A percentile compares a stretch with the other conserved stretches of the same genome.
These are phyloP conservation scores for Whitmania pigra DNA, from an alignment of 1,140 invertebrate species.

Conservation along the genomic window DNA sequence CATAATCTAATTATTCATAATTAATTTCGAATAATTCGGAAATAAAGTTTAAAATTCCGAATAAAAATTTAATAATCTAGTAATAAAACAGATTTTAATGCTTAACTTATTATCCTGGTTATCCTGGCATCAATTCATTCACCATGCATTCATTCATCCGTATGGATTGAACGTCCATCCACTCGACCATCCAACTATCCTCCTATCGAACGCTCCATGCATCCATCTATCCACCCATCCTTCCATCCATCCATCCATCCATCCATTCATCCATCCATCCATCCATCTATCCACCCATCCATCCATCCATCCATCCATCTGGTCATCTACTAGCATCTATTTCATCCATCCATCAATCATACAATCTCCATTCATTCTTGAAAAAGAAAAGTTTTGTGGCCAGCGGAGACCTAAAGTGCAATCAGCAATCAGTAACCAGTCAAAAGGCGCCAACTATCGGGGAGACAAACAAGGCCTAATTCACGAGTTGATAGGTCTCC, in stretches of 20 bases:
- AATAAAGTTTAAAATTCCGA: too few relatives aligned
- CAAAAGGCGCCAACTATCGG: too few relatives aligned
- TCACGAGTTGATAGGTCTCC: too few relatives aligned
- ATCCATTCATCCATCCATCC: not conserved
- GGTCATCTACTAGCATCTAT: too few relatives aligned
- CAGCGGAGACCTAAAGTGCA: too few relatives aligned
- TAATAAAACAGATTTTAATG: not conserved
- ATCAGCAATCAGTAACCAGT: too few relatives aligned
- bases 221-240: not conserved
- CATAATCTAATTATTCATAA: too few relatives aligned
- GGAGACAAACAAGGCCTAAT: too few relatives aligned
- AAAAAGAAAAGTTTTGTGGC: too few relatives aligned
- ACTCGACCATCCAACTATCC: not conserved
- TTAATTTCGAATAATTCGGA: too few relatives aligned
- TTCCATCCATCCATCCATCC: not conserved
- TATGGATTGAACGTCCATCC: not conserved
- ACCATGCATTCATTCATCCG: not conserved
- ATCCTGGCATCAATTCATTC: not conserved
- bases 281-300: not conserved
- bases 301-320: not conserved
- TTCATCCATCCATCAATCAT: not conserved
- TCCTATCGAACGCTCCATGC: not conserved
- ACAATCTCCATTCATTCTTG: not conserved
- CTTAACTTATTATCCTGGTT: not conserved
- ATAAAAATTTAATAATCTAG: too few relatives aligned